phyloP scores from a whole-genome alignment of 2,113 vertebrate genomes.

The Asarcornis scutulata region DNA sequence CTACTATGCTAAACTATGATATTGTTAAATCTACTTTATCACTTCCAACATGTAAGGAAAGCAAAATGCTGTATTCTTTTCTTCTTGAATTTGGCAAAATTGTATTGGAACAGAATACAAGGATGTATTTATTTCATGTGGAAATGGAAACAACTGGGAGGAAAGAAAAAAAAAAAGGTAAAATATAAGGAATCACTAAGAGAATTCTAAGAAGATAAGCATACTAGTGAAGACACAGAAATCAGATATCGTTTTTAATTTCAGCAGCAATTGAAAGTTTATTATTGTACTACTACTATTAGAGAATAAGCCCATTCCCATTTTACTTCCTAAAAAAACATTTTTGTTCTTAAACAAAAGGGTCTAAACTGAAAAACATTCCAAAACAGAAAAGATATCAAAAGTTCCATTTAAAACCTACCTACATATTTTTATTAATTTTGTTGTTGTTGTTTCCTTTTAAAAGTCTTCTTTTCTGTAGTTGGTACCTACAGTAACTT shows the following conservation, averaged over 20 bases:
- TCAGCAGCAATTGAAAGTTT: background rate
- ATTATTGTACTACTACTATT: background rate
- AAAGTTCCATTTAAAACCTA: background rate
- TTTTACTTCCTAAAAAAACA: background rate
- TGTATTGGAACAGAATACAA: background rate
- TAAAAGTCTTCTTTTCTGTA: background rate
- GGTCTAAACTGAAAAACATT: background rate
- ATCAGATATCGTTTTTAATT: background rate
- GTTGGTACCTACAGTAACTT: background rate
- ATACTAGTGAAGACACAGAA: background rate
- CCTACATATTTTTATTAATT: background rate
- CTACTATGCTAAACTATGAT: background rate
- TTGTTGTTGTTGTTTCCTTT: background rate
- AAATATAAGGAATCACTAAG: background rate
- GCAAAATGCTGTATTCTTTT: fast-evolving
- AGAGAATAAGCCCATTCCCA: background rate
- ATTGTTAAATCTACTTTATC: background rate
- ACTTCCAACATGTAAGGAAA: background rate
- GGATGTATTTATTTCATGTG: background rate
- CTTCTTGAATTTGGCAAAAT: background rate
- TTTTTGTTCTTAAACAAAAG: background rate
- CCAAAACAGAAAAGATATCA: background rate
- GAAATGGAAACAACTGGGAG: background rate
- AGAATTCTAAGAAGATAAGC: background rate
- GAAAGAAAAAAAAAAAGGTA: background rate